A percentile compares a stretch with the other conserved stretches of the same genome.
These are phyloP conservation scores for Mastigias papua DNA, from an alignment of 30 jellyfish, hydroid and myxozoan species.

Conservation along the genomic window DNA sequence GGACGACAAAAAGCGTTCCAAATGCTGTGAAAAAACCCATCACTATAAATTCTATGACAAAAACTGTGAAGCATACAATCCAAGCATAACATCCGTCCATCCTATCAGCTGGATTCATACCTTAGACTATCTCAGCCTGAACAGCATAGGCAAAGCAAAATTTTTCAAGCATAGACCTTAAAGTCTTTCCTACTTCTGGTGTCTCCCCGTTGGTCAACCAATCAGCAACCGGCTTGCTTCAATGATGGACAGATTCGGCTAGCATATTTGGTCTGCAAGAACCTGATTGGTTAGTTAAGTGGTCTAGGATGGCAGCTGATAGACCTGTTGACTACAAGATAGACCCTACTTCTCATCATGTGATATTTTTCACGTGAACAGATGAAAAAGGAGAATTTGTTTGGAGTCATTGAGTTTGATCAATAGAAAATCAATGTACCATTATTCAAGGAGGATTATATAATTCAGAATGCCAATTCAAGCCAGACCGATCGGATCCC, in stretches of 20 bases:
- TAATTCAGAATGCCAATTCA: too few relatives aligned
- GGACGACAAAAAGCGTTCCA: slow-evolving; percentile 68
- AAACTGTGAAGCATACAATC: slow-evolving; percentile 67
- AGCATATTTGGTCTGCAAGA: slow-evolving; percentile 46
- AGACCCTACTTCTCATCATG: slow-evolving; percentile 33
- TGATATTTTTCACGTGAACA: slow-evolving; percentile 19
- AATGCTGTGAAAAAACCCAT: slow-evolving; percentile 70
- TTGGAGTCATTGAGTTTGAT: too few relatives aligned
- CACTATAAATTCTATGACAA: slow-evolving; percentile 54
- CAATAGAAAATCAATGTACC: too few relatives aligned
- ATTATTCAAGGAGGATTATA: too few relatives aligned
- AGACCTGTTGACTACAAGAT: slow-evolving; percentile 31
- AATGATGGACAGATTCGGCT: slow-evolving; percentile 54
- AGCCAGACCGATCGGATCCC: too few relatives aligned
- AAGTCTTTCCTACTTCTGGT: slow-evolving; percentile 1
- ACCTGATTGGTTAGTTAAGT: slow-evolving; percentile 36
- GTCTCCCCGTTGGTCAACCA: slow-evolving; percentile 23
- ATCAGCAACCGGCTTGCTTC: slow-evolving; percentile 14
- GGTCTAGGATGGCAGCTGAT: slow-evolving; percentile 49
- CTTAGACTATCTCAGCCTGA: background rate
- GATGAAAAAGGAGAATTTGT: slow-evolving; percentile 1
- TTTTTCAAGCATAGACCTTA: slow-evolving; percentile 25
- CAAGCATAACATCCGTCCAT: slow-evolving; percentile 71
- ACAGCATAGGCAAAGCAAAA: slow-evolving; percentile 2
- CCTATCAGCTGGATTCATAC: slow-evolving; percentile 7